These are phyloP conservation scores for Drosophila malerkotliana DNA, from an alignment of 1,140 invertebrate genomes.

Conservation along the genomic window DNA sequence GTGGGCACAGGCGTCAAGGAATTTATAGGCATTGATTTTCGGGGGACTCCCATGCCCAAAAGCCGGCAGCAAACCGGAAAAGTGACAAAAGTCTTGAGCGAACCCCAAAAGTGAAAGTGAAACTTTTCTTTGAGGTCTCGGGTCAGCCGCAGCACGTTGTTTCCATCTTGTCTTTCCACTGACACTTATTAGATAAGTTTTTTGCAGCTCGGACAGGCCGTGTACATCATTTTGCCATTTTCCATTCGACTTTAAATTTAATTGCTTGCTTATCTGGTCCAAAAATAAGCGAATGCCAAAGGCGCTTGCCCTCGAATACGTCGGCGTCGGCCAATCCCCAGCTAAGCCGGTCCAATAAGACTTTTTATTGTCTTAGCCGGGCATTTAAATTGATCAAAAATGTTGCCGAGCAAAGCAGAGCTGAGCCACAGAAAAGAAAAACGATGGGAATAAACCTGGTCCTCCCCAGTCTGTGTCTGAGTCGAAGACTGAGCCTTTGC, in stretches of 20 bases:
- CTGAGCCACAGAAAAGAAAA: constrained; percentile 7
- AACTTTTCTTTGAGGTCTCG: constrained; percentile 44
- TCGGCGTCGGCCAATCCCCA: constrained; percentile 43
- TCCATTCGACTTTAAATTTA: constrained; percentile 55
- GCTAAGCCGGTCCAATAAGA: constrained; percentile 64
- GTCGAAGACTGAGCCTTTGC: constrained; percentile 4
- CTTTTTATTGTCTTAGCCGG: constrained; percentile 72
- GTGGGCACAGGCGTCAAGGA: constrained; percentile 43
- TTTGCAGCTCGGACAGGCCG: constrained; percentile 5
- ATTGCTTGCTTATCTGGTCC: constrained; percentile 65
- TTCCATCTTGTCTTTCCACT: constrained; percentile 44
- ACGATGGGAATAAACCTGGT: constrained; percentile 12
- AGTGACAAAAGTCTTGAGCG: constrained; percentile 54
- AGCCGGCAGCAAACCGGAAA: constrained; percentile 8
- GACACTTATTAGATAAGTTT: constrained; percentile 81
- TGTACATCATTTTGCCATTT: constrained; percentile 70
- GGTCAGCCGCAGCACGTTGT: constrained; percentile 63
- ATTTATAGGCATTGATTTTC: constrained; percentile 77
- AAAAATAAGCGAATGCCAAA: constrained; percentile 40
- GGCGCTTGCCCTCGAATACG: constrained; percentile 1
- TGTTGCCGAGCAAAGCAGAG: constrained; percentile 31
- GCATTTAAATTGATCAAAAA: constrained; percentile 81
- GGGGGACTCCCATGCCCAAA: not conserved
- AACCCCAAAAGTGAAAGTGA: constrained; percentile 54
- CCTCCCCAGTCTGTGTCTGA: not conserved